Conservation (phyloP, 2,113 vertebrate species). For the Tragelaphus scriptus region DNA sequence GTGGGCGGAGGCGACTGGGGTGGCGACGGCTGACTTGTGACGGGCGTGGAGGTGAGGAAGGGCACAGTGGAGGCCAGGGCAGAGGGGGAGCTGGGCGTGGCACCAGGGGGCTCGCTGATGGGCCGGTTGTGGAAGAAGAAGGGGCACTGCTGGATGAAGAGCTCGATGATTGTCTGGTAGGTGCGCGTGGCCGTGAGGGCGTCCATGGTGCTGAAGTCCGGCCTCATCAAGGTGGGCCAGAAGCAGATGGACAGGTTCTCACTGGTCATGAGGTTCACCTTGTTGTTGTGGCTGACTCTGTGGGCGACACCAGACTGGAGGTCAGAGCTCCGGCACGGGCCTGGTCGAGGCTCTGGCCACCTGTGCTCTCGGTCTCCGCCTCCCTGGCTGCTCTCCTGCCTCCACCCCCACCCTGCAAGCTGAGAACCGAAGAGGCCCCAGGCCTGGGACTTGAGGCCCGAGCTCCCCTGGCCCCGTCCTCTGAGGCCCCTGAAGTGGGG, state of each 20-base stretch:
- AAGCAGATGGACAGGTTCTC: conserved; percentile 98
- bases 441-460: not conserved
- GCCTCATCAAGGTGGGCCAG: conserved; percentile 95
- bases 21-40: conserved; percentile 48
- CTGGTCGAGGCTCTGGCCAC: accelerated
- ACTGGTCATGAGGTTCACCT: conserved; percentile 95
- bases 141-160: conserved; percentile 94
- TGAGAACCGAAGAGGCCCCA: not conserved
- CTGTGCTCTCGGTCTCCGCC: accelerated
- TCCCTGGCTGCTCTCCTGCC: not conserved
- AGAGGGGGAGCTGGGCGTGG: conserved; percentile 79
- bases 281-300: conserved; percentile 93
- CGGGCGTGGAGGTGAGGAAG: conserved; percentile 70
- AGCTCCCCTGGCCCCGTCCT: not conserved
- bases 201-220: conserved; percentile 96
- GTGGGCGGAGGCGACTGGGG: conserved; percentile 86
- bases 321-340: not conserved
- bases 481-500: not conserved
- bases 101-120: conserved; percentile 83
- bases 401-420: not conserved
- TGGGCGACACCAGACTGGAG: accelerated
- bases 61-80: conserved; percentile 69
- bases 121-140: conserved; percentile 95
- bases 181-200: conserved; percentile 93
- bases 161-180: conserved; percentile 98